Base-by-base conservation (phyloP, 2,888 invertebrate genomes). In the Machimus atricapillus region DNA sequence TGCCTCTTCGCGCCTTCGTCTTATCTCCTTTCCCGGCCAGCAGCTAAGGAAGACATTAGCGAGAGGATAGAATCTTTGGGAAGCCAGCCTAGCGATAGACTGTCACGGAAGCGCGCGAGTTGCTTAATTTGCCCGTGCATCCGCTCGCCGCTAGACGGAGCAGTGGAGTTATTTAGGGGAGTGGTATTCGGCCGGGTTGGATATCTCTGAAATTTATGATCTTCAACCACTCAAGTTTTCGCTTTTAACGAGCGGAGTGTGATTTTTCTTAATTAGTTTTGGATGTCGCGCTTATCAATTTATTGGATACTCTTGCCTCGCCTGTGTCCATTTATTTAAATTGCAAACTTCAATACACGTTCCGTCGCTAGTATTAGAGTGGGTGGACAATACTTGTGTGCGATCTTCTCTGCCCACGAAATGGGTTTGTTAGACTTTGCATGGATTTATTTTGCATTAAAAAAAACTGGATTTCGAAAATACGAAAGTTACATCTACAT, bases 141-240 rank as follows among this genome's bases (percentile, higher is more conserved):
- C 74, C 85, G 73, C 23, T 52, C 23, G 37, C 43, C 46, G 31
- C 73, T 46, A 85, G 40, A 46, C 43, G n/a, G 19, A 43, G 74
- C 31, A 3, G 37, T 58, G 27, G 74, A 43, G 46, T 74, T 74
- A 73, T 74, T 73, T 73, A 43, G 85, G 37, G 85, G 73, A 73
- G 46, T 74, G 85, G 85, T 46, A 46, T 43, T 27, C 74, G 43
- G 43, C 23, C 43, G 46, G 74, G 43, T 31, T 27, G 66, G 58
- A 66, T 82, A 82, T 82, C 58, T 82, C 14, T 82, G 19, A 85
- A 85, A 85, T 85, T 85, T 85, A 85, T 85, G 85, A 85, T 85
- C 85, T 74, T 46, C 58, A 43, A 46, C 40, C 82, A 85, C 40
- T 74, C 74, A 46, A 74, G 52, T 19, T 85, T 85, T 85, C 31